Base-by-base conservation (phyloP, 2,797 vertebrate species). In the Astyanax mexicanus region DNA sequence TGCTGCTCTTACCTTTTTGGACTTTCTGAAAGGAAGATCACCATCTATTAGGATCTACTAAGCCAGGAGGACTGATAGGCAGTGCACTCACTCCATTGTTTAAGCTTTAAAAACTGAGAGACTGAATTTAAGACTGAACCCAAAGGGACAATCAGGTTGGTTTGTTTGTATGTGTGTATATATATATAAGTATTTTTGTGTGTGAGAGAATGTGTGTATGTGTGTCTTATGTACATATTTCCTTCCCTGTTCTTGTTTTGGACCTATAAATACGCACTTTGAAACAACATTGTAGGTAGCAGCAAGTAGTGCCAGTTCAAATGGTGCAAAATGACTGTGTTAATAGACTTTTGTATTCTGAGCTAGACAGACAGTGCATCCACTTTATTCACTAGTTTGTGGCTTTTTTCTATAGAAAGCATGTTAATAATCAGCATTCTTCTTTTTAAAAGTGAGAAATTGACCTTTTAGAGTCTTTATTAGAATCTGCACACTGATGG, bases 31-130 rank as follows among this genome's bases (percentile, higher is more conserved):
- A 12, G 35, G 49, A 62, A 32, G 6, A 61, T 38, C 69, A 57
- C 40, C 29, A 32, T 49, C 35, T 52, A 55, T 51, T 80, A 44
- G 9, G n/a, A 32, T 49, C 35, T 52, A 55, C 51, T 80, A 44
- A 9, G n/a, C 52, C 55, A 58, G 67, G 38, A 75, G 21, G 23
- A 57, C 27, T 79, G 55, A 3, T 27, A 54, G 66, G 74, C 40
- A 73, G 54, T 45, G n/a, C 13, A 49, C 58, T 27, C 13, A 49
- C 58, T 27, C 69, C 72, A 65, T 8, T 70, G 65, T 71, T 74
- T 79, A 62, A 67, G 75, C 69, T 81, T 83, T 79, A 69, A 62
- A 52, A 25, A 5, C 29, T 2, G 29, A 12, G 7, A 69, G 21
- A 54, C 21, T 51, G 25, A 51, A 4, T 62, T 62, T 65, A 23